Evolutionary conservation across 1,140 invertebrate genomes (phyloP).

Genomic region (Drosophila pruinosa): DNA sequence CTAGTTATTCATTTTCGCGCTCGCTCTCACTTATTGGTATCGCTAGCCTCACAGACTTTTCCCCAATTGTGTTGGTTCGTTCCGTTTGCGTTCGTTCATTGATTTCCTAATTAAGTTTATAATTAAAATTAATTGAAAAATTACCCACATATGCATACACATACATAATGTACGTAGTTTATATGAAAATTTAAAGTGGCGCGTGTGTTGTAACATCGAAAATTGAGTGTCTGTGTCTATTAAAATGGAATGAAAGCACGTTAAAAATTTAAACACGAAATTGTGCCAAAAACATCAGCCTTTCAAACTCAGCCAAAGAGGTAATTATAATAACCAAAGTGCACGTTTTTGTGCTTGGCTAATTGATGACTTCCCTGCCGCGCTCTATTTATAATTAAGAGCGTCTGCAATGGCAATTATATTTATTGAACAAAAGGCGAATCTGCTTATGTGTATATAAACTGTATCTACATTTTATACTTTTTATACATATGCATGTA

Average conservation of each 20-base stretch:
- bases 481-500: slow-evolving; percentile 7
- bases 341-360: slow-evolving; percentile 40
- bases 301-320: slow-evolving; percentile 20
- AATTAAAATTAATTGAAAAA: slow-evolving; percentile 83
- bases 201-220: slow-evolving; percentile 50
- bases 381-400: slow-evolving; percentile 71
- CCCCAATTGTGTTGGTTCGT: slow-evolving; percentile 66
- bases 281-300: slow-evolving; percentile 62
- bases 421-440: slow-evolving; percentile 66
- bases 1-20: slow-evolving; percentile 38
- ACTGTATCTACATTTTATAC: slow-evolving; percentile 6
- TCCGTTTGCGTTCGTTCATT: slow-evolving; percentile 69
- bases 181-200: slow-evolving; percentile 56
- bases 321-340: slow-evolving; percentile 65
- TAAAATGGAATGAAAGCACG: slow-evolving; percentile 52
- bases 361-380: slow-evolving; percentile 74
- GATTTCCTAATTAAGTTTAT: slow-evolving; percentile 83
- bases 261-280: slow-evolving; percentile 63
- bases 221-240: slow-evolving; percentile 42
- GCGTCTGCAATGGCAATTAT: slow-evolving; percentile 65
- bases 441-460: slow-evolving; percentile 22
- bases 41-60: slow-evolving; percentile 50
- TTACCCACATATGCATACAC: slow-evolving; percentile 61
- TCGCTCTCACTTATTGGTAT: slow-evolving; percentile 48
- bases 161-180: slow-evolving; percentile 4